Base-by-base conservation (phyloP, 2,113 vertebrate genomes). In the Asarcornis scutulata region DNA sequence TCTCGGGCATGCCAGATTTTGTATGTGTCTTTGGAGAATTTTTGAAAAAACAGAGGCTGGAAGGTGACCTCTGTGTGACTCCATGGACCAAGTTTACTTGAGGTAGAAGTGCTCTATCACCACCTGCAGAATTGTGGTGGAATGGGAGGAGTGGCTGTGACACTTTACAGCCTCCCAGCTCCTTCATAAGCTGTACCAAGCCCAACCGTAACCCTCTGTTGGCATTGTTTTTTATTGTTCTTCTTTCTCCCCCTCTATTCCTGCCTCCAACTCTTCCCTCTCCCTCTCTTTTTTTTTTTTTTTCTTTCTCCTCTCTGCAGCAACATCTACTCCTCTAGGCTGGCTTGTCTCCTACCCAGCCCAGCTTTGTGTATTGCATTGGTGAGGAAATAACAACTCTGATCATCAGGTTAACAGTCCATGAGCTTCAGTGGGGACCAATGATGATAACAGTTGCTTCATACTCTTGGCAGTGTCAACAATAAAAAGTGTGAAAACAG, bases 211-310 rank as follows among this genome's bases (percentile, higher is more conserved):
- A 21, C 22, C n/a, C 56, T 38, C 29, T 38, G 34, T 26, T 38
- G 13, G 34, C 29, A 27, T 48, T 42, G 36, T 12, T 53, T 64
- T 67, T 72, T 60, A 42, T 63, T 64, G 26, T 27, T 32, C 34
- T 56, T 42, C 31, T 79, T 68, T 6, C 6, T 71, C 15, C 12
- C 48, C 13, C 10, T 77, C 34, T 21, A 38, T 92, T 44, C 40
- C n/a, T 27, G 11, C 20, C 13, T n/a, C 31, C 6, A n/a, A 2
- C 6, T 56, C 0, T 0, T 77, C 8, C 6, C 4, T 76, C 71
- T 34, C 8, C 9, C 58, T 76, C n/a, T 3, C 31, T 25, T 34
- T 62, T 76, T 36, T 50, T 60, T 69, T 58, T 29, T 40, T 62
- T 76, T 36, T 50, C 56, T 75, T 58, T 29, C 36, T 3, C n/a